Percentiles rank a stretch among this genome's conserved stretches.
These are phyloP conservation scores for Oreonectes daqikongensis DNA, from an alignment of 2,797 vertebrate species.

Conservation along the genomic window DNA sequence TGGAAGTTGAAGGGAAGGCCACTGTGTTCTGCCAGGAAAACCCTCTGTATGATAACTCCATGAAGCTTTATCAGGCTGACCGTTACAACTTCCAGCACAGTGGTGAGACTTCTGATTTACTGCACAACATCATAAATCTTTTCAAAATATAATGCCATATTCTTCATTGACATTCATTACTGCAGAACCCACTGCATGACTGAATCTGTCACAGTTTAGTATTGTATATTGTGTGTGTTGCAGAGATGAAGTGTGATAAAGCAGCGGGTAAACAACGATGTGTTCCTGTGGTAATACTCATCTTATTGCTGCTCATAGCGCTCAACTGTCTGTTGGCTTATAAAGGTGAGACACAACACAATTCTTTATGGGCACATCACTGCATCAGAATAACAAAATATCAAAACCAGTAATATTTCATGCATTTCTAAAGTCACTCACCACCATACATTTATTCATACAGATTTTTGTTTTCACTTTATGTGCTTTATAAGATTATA, in stretches of 20 bases:
- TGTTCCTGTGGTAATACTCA: conserved; percentile 56
- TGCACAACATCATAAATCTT: too few relatives aligned
- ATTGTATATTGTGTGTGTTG: conserved; percentile 47
- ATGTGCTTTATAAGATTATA: too few relatives aligned
- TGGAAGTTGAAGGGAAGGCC: background rate
- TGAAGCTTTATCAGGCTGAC: conserved; percentile 58
- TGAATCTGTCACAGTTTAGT: too few relatives aligned
- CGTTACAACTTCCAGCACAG: conserved; percentile 58
- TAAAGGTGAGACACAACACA: conserved; percentile 74
- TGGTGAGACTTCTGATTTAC: conserved; percentile 59
- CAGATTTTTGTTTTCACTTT: too few relatives aligned
- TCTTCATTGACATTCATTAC: background rate
- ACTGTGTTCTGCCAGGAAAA: conserved; percentile 61
- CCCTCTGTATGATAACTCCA: conserved; percentile 63
- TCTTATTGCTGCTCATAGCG: conserved; percentile 75
- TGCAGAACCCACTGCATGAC: too few relatives aligned
- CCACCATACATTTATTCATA: too few relatives aligned
- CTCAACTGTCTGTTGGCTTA: conserved; percentile 72
- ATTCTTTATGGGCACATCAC: background rate
- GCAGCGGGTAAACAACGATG: conserved; percentile 46
- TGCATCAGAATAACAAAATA: too few relatives aligned
- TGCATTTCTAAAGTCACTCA: too few relatives aligned
- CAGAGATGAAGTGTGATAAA: conserved; percentile 63
- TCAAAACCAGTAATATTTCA: too few relatives aligned
- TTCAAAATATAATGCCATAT: background rate